phyloP scores from a whole-genome alignment of 2,113 vertebrate genomes.

The Galeopterus variegatus region DNA sequence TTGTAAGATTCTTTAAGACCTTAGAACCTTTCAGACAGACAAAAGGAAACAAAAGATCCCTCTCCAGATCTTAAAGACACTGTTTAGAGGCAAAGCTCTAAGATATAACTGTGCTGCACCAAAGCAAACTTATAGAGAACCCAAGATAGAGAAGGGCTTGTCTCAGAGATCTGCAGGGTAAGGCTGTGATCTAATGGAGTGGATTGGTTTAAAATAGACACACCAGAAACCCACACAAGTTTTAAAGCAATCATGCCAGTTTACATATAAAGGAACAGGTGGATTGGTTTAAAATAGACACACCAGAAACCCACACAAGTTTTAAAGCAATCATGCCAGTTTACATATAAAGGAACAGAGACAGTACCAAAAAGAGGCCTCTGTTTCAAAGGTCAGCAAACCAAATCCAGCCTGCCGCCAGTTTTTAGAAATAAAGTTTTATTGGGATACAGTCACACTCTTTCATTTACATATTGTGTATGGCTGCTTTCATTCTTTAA shows the following conservation, averaged over 20 bases:
- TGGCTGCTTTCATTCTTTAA: conserved; percentile 25
- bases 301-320: conserved; percentile 15
- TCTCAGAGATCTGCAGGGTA: conserved; percentile 27
- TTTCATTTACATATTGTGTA: conserved; percentile 31
- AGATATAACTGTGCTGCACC: background rate
- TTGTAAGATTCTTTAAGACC: conserved; percentile 45
- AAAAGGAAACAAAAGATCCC: background rate
- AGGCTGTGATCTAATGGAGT: conserved; percentile 20
- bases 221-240: conserved; percentile 15
- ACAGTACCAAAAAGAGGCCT: background rate
- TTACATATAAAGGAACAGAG: conserved; percentile 45
- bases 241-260: conserved; percentile 16
- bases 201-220: conserved; percentile 15
- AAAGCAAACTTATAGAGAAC: background rate
- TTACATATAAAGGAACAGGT: conserved; percentile 43
- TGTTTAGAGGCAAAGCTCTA: background rate
- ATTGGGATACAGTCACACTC: background rate
- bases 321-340: conserved; percentile 16
- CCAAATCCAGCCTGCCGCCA: background rate
- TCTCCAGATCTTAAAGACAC: conserved; percentile 35
- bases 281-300: conserved; percentile 15
- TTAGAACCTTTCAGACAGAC: conserved; percentile 40
- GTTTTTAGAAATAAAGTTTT: conserved; percentile 31
- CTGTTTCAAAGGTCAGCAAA: conserved; percentile 2
- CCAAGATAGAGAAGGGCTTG: conserved; percentile 5